Percentiles rank a stretch among this genome's conserved stretches.
phyloP scores from a whole-genome alignment of 2,888 invertebrate species.

The Atethmia centrago region DNA sequence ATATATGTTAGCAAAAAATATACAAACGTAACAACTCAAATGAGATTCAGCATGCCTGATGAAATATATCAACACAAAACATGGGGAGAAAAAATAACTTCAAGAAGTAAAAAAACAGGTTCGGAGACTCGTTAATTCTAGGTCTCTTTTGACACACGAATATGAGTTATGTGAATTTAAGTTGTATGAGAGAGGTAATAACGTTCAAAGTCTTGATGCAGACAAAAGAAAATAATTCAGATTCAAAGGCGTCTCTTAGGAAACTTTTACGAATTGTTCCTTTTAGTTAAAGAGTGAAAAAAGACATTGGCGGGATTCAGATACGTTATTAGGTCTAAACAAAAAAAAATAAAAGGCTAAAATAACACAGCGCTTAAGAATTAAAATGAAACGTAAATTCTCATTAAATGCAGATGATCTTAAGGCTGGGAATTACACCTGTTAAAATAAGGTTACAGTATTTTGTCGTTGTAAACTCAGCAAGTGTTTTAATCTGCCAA shows the following conservation, averaged over 20 bases:
- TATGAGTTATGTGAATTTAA: constrained; percentile 63
- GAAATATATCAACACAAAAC: constrained; percentile 60
- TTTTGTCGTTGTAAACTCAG: constrained; percentile 35
- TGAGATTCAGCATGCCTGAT: constrained; percentile 59
- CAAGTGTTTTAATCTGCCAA: constrained; percentile 60
- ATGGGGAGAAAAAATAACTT: constrained; percentile 52
- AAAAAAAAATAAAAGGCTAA: constrained; percentile 51
- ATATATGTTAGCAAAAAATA: constrained; percentile 39
- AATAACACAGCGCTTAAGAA: neutral
- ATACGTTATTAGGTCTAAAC: constrained; percentile 64
- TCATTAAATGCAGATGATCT: constrained; percentile 27
- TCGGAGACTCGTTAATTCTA: constrained; percentile 68
- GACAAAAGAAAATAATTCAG: constrained; percentile 49
- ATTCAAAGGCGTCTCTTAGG: constrained; percentile 60
- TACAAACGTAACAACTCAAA: constrained; percentile 43
- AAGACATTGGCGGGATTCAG: constrained; percentile 40
- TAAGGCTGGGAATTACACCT: constrained; percentile 27
- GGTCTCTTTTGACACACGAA: constrained; percentile 58
- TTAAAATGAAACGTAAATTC: constrained; percentile 31
- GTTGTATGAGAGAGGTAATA: constrained; percentile 58
- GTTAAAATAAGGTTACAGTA: constrained; percentile 41
- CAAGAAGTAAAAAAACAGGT: constrained; percentile 57
- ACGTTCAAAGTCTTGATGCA: constrained; percentile 57
- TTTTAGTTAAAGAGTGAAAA: constrained; percentile 55
- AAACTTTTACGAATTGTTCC: constrained; percentile 62